Evolutionary conservation across 2,113 vertebrate species (phyloP).

Genomic region (Tragelaphus buxtoni): DNA sequence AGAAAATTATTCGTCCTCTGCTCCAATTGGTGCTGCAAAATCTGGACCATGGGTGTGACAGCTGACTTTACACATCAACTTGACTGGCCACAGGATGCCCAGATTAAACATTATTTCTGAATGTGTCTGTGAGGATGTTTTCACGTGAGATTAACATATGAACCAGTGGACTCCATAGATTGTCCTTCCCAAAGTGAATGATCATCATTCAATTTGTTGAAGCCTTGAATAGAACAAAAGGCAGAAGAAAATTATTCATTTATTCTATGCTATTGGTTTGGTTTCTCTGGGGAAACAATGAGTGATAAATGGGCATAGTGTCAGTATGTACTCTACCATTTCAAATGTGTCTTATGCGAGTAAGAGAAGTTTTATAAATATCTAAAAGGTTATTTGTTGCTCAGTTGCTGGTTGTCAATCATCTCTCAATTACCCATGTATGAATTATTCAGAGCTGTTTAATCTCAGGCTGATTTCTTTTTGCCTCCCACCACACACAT

Average conservation of each 20-base stretch:
- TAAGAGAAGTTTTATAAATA: conserved; percentile 23
- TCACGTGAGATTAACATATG: neutral
- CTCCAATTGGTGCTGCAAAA: neutral
- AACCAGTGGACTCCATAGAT: neutral
- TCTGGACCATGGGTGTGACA: neutral
- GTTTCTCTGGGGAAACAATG: neutral
- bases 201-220: neutral
- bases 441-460: conserved; percentile 27
- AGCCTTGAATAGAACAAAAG: neutral
- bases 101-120: neutral
- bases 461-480: conserved; percentile 29
- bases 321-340: neutral
- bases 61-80: neutral
- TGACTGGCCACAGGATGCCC: neutral
- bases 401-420: neutral
- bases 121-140: neutral
- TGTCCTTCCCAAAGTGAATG: neutral
- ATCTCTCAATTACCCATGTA: conserved; percentile 11
- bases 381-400: conserved; percentile 41
- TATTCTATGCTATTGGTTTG: neutral
- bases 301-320: neutral
- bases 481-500: neutral
- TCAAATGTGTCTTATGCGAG: neutral
- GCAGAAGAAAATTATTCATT: neutral
- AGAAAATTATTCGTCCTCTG: neutral